These are phyloP conservation scores for Morelia viridis DNA, from an alignment of 2,797 vertebrate species.

Conservation along the genomic window DNA sequence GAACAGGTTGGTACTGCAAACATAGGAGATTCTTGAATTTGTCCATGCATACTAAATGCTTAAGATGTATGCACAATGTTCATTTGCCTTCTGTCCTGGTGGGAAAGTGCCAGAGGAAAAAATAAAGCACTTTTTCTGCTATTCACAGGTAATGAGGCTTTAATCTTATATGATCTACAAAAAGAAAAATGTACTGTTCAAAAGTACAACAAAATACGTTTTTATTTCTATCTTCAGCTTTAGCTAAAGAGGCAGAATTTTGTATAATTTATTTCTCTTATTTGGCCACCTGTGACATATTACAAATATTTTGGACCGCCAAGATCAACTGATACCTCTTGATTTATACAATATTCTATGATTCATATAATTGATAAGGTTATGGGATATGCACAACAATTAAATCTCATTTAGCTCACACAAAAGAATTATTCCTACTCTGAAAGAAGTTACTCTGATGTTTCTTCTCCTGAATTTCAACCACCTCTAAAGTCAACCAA, in stretches of 20 bases:
- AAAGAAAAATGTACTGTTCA: slow-evolving; percentile 57
- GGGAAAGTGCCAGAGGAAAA: slow-evolving; percentile 85
- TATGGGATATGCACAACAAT: neutral
- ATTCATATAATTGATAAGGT: neutral
- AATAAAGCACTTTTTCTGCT: slow-evolving; percentile 91
- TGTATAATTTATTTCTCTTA: neutral
- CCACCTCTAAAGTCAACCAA: neutral
- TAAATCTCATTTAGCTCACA: neutral
- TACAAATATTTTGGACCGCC: neutral
- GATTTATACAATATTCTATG: neutral
- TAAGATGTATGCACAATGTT: slow-evolving; percentile 87
- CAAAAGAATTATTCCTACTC: no score
- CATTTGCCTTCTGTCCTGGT: slow-evolving; percentile 89
- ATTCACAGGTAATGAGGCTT: slow-evolving; percentile 85
- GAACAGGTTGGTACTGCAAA: slow-evolving; percentile 83
- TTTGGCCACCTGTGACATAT: neutral
- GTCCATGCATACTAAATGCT: slow-evolving; percentile 94
- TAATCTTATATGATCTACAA: slow-evolving; percentile 76
- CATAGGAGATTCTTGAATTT: slow-evolving; percentile 85
- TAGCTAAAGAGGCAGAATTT: neutral
- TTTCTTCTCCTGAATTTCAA: neutral
- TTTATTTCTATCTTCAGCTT: neutral
- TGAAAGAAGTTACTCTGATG: no score
- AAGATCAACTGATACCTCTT: neutral
- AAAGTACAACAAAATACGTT: slow-evolving; percentile 1